These are phyloP conservation scores for Temnopleurus reevesii DNA, from an alignment of 53 echinoderm and acorn worm species.

Conservation along the genomic window DNA sequence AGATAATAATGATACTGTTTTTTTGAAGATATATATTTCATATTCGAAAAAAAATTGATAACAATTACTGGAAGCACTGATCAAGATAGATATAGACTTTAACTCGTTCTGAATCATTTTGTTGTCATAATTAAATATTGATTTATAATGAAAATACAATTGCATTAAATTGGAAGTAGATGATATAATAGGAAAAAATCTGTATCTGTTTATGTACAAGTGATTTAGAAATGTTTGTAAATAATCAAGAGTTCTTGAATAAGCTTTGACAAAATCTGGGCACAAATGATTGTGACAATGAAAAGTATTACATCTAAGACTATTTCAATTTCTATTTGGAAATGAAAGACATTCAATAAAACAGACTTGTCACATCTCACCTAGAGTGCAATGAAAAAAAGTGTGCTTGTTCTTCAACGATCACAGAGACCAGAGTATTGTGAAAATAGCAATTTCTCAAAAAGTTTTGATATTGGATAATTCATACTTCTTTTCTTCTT, in stretches of 20 bases:
- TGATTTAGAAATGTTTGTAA: not conserved
- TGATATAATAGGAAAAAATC: not conserved
- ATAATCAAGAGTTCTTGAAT: not conserved
- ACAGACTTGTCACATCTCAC: not conserved
- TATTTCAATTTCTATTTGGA: not conserved
- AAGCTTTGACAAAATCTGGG: not conserved
- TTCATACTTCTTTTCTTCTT: too few species aligned
- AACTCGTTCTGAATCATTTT: too few species aligned
- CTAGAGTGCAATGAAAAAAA: too few species aligned
- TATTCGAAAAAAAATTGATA: not conserved
- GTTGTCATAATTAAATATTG: not conserved
- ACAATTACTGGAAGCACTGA: conserved; percentile 18
- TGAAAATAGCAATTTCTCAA: too few species aligned
- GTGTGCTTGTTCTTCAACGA: too few species aligned
- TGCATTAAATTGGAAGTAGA: conserved; percentile 4
- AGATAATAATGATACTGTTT: too few species aligned
- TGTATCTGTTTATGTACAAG: not conserved
- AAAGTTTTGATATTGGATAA: too few species aligned
- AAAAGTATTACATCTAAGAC: not conserved
- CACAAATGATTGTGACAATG: not conserved
- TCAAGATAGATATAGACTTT: not conserved
- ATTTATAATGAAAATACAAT: conserved; percentile 14
- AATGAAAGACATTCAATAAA: conserved; percentile 30
- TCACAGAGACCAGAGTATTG: too few species aligned
- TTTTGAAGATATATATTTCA: too few species aligned